phyloP scores from a whole-genome alignment of 1,140 invertebrate genomes.

The Bombus picipes region DNA sequence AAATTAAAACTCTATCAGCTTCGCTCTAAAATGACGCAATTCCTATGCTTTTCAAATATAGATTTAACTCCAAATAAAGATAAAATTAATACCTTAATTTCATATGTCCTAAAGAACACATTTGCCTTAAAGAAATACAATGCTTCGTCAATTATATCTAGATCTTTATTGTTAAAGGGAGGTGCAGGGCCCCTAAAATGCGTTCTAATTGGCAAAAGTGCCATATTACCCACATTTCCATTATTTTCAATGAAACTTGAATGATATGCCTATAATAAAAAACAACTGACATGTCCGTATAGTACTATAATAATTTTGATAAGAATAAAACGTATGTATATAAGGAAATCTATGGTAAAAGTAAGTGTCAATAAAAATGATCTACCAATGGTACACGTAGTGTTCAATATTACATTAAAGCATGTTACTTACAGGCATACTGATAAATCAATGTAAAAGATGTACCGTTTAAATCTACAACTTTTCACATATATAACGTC shows the following conservation, averaged over 20 bases:
- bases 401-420: background rate
- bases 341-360: background rate
- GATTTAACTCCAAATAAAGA: background rate
- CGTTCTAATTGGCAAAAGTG: constrained; percentile 93
- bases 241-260: constrained; percentile 91
- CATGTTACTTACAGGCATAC: constrained; percentile 41
- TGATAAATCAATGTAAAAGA: background rate
- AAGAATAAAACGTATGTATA: background rate
- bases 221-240: constrained; percentile 95
- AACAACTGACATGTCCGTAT: background rate
- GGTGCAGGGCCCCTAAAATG: constrained; percentile 95
- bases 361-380: background rate
- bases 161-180: constrained; percentile 85
- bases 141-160: constrained; percentile 99
- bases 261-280: constrained; percentile 93
- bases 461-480: background rate
- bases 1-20: constrained; percentile 97
- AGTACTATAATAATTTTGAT: background rate
- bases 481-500: background rate
- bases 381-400: background rate
- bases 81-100: constrained; percentile 91
- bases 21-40: constrained; percentile 87
- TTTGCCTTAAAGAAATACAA: constrained; percentile 99
- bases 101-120: constrained; percentile 99
- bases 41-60: background rate